phyloP scores from a whole-genome alignment of 2,797 vertebrate species.

The Emys orbicularis region DNA sequence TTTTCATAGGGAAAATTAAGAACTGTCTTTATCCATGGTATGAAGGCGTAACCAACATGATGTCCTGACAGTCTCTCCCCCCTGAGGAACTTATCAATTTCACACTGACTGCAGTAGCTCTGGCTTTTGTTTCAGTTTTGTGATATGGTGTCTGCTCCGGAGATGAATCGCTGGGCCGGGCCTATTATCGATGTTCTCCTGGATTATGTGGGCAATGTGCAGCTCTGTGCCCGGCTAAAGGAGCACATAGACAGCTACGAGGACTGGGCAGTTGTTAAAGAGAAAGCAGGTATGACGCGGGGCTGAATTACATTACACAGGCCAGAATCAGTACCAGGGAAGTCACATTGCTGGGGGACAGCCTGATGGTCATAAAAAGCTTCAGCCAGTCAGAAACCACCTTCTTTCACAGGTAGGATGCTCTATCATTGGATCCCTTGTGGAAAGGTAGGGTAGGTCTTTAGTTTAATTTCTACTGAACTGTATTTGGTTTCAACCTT shows the following conservation, averaged over 20 bases:
- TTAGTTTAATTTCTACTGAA: not conserved
- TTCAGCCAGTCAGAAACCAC: not conserved
- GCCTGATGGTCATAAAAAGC: not conserved
- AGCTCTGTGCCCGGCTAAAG: constrained; percentile 89
- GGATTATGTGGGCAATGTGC: constrained; percentile 94
- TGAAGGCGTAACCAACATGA: not conserved
- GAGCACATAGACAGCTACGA: constrained; percentile 95
- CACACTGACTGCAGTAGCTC: not conserved
- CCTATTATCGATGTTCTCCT: constrained; percentile 94
- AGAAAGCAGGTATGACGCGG: constrained; percentile 88
- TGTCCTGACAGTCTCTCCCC: not conserved
- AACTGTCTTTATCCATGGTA: not conserved
- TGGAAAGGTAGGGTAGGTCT: not conserved
- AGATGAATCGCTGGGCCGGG: constrained; percentile 91
- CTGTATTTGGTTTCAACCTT: not conserved
- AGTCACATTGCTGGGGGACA: not conserved
- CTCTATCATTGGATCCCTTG: not conserved
- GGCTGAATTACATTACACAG: not conserved
- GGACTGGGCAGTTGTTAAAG: constrained; percentile 90
- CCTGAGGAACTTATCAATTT: not conserved
- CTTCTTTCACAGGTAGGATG: not conserved
- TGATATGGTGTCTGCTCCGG: constrained; percentile 91
- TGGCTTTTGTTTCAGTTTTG: constrained; percentile 88
- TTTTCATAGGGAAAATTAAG: not conserved
- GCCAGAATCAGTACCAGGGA: not conserved